These are phyloP conservation scores for Drosophila santomea DNA, from an alignment of 1,140 invertebrate species.

Conservation along the genomic window DNA sequence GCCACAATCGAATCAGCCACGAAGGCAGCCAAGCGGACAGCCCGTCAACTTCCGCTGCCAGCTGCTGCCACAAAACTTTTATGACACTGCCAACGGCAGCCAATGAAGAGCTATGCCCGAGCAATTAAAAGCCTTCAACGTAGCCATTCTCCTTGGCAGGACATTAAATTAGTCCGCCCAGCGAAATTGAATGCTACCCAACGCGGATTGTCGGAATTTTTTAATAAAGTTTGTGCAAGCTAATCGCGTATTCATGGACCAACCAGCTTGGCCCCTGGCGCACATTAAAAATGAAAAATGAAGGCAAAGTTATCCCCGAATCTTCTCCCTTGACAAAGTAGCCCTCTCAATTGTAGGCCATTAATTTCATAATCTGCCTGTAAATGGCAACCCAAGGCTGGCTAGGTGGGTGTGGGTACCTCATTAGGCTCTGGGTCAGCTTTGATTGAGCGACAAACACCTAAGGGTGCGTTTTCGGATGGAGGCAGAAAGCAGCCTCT, in stretches of 20 bases:
- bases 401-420: constrained; percentile 13
- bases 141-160: constrained; percentile 19
- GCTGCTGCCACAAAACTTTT: constrained; percentile 45
- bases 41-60: constrained; percentile 39
- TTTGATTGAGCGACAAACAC: constrained; percentile 54
- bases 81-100: constrained; percentile 48
- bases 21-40: constrained; percentile 35
- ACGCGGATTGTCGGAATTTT: constrained; percentile 28
- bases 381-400: constrained; percentile 26
- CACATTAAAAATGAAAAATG: constrained; percentile 59
- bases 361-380: constrained; percentile 57
- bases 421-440: constrained; percentile 45
- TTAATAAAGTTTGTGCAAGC: constrained; percentile 52
- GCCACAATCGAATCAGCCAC: constrained; percentile 45
- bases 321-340: constrained; percentile 45
- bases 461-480: constrained; percentile 19
- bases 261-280: constrained; percentile 43
- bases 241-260: constrained; percentile 49
- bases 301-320: constrained; percentile 41
- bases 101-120: constrained; percentile 23
- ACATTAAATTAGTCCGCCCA: constrained; percentile 42
- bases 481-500: background rate
- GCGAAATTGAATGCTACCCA: constrained; percentile 22
- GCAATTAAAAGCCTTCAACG: constrained; percentile 47
- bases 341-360: constrained; percentile 54